phyloP scores from a whole-genome alignment of 2,797 vertebrate genomes.

The Spatula clypeata region DNA sequence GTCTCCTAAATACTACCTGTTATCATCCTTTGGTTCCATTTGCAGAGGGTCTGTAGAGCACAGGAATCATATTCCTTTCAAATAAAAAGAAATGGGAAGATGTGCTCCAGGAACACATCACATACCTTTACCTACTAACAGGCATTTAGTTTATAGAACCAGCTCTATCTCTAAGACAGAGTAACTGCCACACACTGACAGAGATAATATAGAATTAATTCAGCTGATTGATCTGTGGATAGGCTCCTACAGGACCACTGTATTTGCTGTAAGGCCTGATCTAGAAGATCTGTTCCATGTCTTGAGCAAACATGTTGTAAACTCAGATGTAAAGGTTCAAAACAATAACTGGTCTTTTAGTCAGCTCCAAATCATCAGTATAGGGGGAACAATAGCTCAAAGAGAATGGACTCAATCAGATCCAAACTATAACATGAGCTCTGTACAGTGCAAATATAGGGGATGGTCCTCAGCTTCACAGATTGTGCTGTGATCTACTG shows the following conservation, averaged over 20 bases:
- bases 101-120: background rate
- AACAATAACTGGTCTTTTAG: background rate
- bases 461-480: background rate
- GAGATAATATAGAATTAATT: background rate
- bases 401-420: background rate
- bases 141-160: background rate
- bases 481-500: background rate
- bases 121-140: background rate
- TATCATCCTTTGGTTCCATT: background rate
- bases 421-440: background rate
- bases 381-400: background rate
- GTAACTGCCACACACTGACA: background rate
- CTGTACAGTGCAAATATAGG: background rate
- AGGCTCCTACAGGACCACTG: background rate
- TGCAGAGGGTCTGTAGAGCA: background rate
- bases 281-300: background rate
- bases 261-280: background rate
- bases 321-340: background rate
- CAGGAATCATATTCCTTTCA: background rate
- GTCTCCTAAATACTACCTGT: background rate
- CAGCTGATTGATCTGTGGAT: background rate
- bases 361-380: background rate
- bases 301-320: background rate
- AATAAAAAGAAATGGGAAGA: background rate
- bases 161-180: background rate